Evolutionary conservation across 1,140 invertebrate genomes (phyloP).

Genomic region (Rhyacophila brunnea): DNA sequence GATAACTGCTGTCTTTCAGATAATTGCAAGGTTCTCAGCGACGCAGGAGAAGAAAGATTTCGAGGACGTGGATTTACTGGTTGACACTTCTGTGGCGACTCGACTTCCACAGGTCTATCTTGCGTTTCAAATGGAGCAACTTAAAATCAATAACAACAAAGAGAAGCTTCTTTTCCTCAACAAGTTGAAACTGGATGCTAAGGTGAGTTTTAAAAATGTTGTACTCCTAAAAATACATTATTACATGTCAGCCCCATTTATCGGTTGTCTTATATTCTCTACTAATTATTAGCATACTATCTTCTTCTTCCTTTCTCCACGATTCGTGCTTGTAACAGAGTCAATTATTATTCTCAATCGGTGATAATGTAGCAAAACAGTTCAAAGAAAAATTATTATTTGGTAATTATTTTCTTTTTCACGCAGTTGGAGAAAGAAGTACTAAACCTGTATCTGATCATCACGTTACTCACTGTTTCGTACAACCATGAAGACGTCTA

Average conservation of each 20-base stretch:
- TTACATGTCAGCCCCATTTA: no score
- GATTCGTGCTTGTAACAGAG: no score
- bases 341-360: no score
- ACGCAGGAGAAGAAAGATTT: conserved; percentile 15
- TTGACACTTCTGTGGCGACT: conserved; percentile 37
- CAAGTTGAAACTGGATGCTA: conserved; percentile 70
- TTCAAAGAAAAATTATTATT: no score
- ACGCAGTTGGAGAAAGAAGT: conserved; percentile 65
- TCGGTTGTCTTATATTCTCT: no score
- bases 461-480: conserved; percentile 66
- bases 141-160: conserved; percentile 60
- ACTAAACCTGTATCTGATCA: conserved; percentile 64
- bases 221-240: no score
- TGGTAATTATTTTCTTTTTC: conserved; percentile 12
- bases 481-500: conserved; percentile 67
- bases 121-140: conserved; percentile 63
- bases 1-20: conserved; percentile 34
- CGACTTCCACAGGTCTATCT: conserved; percentile 60
- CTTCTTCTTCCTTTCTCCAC: no score
- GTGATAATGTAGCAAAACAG: no score
- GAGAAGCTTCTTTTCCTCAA: conserved; percentile 65
- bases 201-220: conserved; percentile 61
- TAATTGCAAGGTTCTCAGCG: conserved; percentile 53
- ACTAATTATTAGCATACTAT: no score
- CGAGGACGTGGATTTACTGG: conserved; percentile 34